Base-by-base conservation (phyloP, 1,140 invertebrate genomes). In the Listronotus bonariensis region DNA sequence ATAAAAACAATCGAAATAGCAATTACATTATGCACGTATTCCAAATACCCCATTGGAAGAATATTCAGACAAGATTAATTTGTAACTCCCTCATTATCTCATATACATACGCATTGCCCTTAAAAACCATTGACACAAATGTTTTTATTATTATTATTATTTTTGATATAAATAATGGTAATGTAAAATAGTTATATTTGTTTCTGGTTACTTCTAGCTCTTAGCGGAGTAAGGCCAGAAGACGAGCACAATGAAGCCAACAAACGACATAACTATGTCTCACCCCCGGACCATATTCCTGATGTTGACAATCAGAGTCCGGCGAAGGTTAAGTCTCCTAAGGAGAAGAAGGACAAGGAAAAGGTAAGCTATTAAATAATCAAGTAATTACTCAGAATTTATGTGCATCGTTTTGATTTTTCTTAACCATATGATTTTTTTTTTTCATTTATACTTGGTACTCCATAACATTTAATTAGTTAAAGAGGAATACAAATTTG, bases 221-320 rank as follows among this genome's bases (percentile, higher is more conserved):
- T 79, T 9, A 72, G 77, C 31, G 76, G 75, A 34, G 65, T 70
- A 31, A 65, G 60, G 40, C 73, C 71, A 8, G 77, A 79, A 55
- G 76, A 79, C 43, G 75, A 79, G 48, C 77, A 85, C 26, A 78
- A 79, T 34, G 90, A 92, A 71, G 85, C 88, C n/a, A 88, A 87
- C 69, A 95, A 94, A 81, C 84, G 92, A 26, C 92, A 92, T 78
- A n/a, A 94, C 92, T 9, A 90, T 93, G 89, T 89, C 89, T 46
- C 89, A 91, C 78, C 90, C 91, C 88, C 90, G 0, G 88, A 89
- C 67, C 87, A 86, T 52, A 84, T 88, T 69, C 86, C 87, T 32
- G 84, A 87, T 53, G 84, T 86, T 42, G 86, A 88, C 67, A 81
- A 82, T 77, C 74, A 83, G 80, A 77, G 80, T 77, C 76, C 77